Percentiles rank a stretch among this genome's conserved stretches.
Conservation (phyloP, 2,888 invertebrate species). For the Leucania comma region DNA sequence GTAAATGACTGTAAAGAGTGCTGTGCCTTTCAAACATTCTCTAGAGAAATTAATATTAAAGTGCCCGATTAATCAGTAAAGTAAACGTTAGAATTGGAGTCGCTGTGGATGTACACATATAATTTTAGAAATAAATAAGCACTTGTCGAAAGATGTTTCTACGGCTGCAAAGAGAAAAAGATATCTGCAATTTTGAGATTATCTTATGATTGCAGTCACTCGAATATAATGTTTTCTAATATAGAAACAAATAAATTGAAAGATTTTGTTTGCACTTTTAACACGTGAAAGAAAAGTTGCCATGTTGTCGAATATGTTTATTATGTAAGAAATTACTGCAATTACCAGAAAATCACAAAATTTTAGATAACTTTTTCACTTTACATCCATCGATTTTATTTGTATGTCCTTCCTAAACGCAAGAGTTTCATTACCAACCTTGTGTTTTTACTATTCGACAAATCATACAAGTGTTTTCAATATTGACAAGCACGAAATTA, state of each 20-base stretch:
- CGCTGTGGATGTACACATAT: constrained; percentile 5
- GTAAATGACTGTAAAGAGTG: constrained; percentile 11
- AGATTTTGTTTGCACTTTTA: no score
- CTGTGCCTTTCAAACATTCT: constrained; percentile 24
- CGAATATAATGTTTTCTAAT: no score
- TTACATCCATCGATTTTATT: background rate
- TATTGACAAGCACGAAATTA: constrained; percentile 1
- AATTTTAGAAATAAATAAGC: constrained; percentile 12
- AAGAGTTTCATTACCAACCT: background rate
- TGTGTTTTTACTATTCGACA: background rate
- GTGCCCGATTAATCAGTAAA: constrained; percentile 23
- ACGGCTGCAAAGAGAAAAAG: no score
- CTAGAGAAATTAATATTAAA: constrained; percentile 32
- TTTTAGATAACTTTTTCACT: no score
- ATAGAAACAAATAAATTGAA: no score
- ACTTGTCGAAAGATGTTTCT: background rate
- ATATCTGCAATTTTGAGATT: no score
- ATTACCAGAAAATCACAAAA: no score
- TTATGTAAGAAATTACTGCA: no score
- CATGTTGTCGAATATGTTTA: no score
- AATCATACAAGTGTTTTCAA: constrained; percentile 12
- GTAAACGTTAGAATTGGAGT: constrained; percentile 23
- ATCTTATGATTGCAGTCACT: no score
- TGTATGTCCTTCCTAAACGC: background rate
- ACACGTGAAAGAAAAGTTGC: no score